Percentiles rank a stretch among this genome's conserved stretches.
phyloP scores from a whole-genome alignment of 2,888 invertebrate species.

The Psylliodes chrysocephalus region DNA sequence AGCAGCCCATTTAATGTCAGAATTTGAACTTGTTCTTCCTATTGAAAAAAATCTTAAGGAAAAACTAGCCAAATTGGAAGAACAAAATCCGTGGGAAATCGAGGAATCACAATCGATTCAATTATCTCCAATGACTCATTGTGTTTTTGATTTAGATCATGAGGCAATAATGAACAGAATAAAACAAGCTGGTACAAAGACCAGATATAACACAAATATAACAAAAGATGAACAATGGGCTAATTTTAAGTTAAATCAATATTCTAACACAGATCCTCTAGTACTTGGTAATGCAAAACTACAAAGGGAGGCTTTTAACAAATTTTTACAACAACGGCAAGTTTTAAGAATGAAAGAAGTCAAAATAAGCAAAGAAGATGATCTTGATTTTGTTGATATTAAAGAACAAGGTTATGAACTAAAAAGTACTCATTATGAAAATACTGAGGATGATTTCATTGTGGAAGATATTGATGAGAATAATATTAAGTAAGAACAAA shows the following conservation, averaged over 20 bases:
- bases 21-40: constrained; percentile 64
- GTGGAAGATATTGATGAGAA: not conserved
- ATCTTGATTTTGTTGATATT: not conserved
- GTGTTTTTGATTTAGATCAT: constrained; percentile 77
- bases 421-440: too few species aligned
- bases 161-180: constrained; percentile 69
- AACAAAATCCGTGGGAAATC: constrained; percentile 43
- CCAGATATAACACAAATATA: not conserved
- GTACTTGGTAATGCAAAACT: constrained; percentile 52
- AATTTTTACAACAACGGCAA: constrained; percentile 69
- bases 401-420: too few species aligned
- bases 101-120: constrained; percentile 58
- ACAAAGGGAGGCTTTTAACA: constrained; percentile 67
- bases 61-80: constrained; percentile 51
- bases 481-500: not conserved
- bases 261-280: constrained; percentile 52
- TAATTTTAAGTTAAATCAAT: constrained; percentile 42
- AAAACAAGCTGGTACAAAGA: not conserved
- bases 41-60: constrained; percentile 66
- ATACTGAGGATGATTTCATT: not conserved
- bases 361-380: not conserved
- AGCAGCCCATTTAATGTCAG: constrained; percentile 54
- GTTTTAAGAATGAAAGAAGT: constrained; percentile 49
- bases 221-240: constrained; percentile 39
- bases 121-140: constrained; percentile 77